These are phyloP conservation scores for Phyllotreta cruciferae DNA, from an alignment of 2,888 invertebrate species.

Conservation along the genomic window DNA sequence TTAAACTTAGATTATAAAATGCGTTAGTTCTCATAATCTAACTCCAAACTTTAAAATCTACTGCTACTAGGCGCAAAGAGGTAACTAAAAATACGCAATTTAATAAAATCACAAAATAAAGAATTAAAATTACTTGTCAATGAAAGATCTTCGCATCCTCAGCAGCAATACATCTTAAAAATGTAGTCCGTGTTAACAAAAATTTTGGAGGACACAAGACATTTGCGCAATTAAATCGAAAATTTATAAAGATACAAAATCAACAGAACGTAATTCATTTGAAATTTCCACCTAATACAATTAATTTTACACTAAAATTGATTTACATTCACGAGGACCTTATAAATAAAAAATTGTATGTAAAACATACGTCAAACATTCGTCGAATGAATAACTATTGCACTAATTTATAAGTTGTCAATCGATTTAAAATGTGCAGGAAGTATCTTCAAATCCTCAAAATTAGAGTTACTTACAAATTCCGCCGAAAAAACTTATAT, in stretches of 20 bases:
- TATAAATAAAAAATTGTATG: too few relatives aligned
- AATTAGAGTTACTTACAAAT: constrained; percentile 5
- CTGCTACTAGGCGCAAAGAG: constrained; percentile 14
- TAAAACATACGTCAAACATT: too few relatives aligned
- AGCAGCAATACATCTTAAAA: constrained; percentile 5
- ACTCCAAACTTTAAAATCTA: constrained; percentile 23
- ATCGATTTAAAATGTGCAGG: constrained; percentile 17
- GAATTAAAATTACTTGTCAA: background rate
- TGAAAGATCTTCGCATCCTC: constrained; percentile 11
- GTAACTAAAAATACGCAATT: constrained; percentile 7
- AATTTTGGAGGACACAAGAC: constrained; percentile 19
- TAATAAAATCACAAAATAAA: background rate
- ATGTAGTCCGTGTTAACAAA: constrained; percentile 25
- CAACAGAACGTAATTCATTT: background rate
- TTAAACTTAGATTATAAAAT: constrained; percentile 28
- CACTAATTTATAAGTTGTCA: too few relatives aligned
- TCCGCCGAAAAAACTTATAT: constrained; percentile 21
- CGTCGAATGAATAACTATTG: too few relatives aligned
- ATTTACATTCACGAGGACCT: too few relatives aligned
- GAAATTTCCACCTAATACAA: background rate
- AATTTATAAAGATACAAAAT: constrained; percentile 4
- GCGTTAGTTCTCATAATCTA: constrained; percentile 17
- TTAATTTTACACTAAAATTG: too few relatives aligned
- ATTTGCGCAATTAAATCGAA: constrained; percentile 20
- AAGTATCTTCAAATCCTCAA: constrained; percentile 25